Conservation (phyloP, 1,140 invertebrate genomes). For the Scaptomyza graminum region DNA sequence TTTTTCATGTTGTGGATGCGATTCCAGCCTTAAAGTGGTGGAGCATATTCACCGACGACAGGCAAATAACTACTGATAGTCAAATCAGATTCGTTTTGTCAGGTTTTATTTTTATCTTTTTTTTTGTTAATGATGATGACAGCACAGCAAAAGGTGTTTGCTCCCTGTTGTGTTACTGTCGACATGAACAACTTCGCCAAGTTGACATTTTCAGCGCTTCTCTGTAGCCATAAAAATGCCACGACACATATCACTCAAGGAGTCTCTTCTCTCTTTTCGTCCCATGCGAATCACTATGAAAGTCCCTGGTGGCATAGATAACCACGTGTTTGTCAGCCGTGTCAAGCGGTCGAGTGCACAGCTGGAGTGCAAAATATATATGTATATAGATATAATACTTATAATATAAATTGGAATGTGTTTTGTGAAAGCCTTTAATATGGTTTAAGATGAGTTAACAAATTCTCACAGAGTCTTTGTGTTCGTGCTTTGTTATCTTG, state of each 20-base stretch:
- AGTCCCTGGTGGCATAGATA: background rate
- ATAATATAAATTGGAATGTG: slow-evolving; percentile 4
- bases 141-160: slow-evolving; percentile 24
- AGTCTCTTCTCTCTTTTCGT: background rate
- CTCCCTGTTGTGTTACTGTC: slow-evolving; percentile 2
- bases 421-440: background rate
- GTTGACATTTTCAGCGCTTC: slow-evolving; percentile 43
- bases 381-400: slow-evolving; percentile 19
- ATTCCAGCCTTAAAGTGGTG: slow-evolving; percentile 47
- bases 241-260: slow-evolving; percentile 36
- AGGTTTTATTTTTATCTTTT: slow-evolving; percentile 6
- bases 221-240: slow-evolving; percentile 30
- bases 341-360: slow-evolving; percentile 43
- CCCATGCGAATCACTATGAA: background rate
- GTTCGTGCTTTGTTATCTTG: background rate
- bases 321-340: slow-evolving; percentile 42
- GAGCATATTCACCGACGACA: slow-evolving; percentile 7
- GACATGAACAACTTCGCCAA: slow-evolving; percentile 21
- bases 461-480: slow-evolving; percentile 5
- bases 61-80: slow-evolving; percentile 24
- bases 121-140: slow-evolving; percentile 46
- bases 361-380: slow-evolving; percentile 29
- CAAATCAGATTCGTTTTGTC: slow-evolving; percentile 35
- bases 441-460: slow-evolving; percentile 3
- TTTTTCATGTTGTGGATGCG: slow-evolving; percentile 23